These are phyloP conservation scores for Sialia sialis DNA, from an alignment of 2,113 vertebrate species.

Conservation along the genomic window DNA sequence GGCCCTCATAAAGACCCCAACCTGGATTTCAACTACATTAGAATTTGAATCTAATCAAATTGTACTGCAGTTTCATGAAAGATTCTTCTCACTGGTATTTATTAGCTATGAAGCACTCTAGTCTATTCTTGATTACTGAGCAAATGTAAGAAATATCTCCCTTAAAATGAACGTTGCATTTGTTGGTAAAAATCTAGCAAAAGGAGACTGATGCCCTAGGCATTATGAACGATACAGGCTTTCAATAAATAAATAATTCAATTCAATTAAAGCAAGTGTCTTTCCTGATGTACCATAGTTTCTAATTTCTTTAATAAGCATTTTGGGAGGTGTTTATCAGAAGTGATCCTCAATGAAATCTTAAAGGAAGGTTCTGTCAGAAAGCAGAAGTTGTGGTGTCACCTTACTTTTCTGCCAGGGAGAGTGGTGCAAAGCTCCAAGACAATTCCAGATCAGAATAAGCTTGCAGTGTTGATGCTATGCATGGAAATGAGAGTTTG, in stretches of 20 bases:
- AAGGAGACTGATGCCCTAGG: neutral
- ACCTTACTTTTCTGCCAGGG: neutral
- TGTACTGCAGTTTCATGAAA: neutral
- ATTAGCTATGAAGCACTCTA: neutral
- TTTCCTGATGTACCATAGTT: neutral
- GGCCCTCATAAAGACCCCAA: neutral
- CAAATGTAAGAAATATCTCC: neutral
- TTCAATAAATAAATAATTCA: conserved; percentile 52
- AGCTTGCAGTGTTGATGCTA: neutral
- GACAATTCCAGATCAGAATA: neutral
- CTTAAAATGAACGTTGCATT: neutral
- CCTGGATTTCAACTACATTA: neutral
- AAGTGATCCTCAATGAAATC: neutral
- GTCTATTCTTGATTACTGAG: neutral
- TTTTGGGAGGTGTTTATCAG: neutral
- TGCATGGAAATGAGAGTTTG: neutral
- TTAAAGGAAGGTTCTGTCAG: neutral
- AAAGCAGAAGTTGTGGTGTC: neutral
- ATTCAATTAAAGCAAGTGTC: conserved; percentile 18
- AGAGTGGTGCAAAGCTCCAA: neutral
- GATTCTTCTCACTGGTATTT: neutral
- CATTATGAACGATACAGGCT: conserved; percentile 9
- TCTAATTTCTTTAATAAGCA: conserved; percentile 41
- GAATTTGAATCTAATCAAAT: neutral
- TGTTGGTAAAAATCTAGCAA: neutral